Percentiles rank a stretch among this genome's conserved stretches.
These are phyloP conservation scores for Dendrocopos noguchii DNA, from an alignment of 2,113 vertebrate genomes.

Conservation along the genomic window DNA sequence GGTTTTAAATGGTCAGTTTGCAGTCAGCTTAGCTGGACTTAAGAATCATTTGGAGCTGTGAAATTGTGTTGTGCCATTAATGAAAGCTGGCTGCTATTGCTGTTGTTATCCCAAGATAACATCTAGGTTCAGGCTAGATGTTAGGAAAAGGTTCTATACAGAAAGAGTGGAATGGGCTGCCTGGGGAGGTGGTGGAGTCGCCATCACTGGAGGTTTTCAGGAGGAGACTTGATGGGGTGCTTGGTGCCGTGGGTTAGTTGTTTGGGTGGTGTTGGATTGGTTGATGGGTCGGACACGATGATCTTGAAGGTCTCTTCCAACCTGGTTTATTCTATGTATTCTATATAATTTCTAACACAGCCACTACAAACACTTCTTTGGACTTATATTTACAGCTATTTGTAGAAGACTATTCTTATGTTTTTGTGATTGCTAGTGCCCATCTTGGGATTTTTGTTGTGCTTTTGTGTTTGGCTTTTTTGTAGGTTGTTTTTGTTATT, in stretches of 20 bases:
- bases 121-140: too few relatives aligned
- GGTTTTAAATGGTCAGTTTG: background rate
- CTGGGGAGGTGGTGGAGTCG: too few relatives aligned
- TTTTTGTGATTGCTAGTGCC: background rate
- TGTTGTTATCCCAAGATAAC: background rate
- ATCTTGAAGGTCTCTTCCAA: too few relatives aligned
- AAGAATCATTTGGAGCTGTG: background rate
- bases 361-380: background rate
- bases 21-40: background rate
- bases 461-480: too few relatives aligned
- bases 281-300: too few relatives aligned
- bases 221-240: too few relatives aligned
- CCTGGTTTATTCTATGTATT: too few relatives aligned
- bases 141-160: too few relatives aligned
- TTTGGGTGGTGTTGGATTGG: too few relatives aligned
- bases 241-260: too few relatives aligned
- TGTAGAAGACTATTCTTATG: background rate
- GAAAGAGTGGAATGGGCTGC: too few relatives aligned
- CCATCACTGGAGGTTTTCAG: too few relatives aligned
- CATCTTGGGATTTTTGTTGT: background rate
- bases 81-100: background rate
- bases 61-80: background rate
- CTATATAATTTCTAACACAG: background rate
- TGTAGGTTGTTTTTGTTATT: background rate
- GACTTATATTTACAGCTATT: background rate